Conservation (phyloP, 2,888 invertebrate genomes). For the Sepiola atlantica region DNA sequence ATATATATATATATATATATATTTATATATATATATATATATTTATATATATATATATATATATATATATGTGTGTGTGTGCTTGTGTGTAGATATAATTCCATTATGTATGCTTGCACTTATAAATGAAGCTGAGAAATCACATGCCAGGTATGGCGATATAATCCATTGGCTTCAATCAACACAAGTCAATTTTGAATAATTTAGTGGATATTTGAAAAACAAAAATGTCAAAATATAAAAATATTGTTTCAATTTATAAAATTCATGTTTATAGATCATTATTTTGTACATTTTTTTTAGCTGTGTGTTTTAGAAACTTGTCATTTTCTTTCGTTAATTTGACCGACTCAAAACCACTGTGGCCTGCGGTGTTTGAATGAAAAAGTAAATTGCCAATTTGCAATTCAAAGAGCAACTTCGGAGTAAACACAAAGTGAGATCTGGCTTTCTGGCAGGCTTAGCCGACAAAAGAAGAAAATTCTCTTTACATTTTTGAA, state of each 20-base stretch:
- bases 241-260: background rate
- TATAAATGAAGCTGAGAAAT: background rate
- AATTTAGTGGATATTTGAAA: background rate
- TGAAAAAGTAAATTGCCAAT: background rate
- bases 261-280: background rate
- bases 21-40: no score
- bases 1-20: no score
- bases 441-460: background rate
- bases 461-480: background rate
- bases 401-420: background rate
- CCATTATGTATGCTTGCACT: no score
- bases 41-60: no score
- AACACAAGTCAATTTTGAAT: background rate
- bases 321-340: background rate
- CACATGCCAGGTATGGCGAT: background rate
- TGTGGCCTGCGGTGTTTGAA: background rate
- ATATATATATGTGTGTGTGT: no score
- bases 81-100: no score
- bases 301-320: background rate
- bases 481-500: background rate
- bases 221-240: no score
- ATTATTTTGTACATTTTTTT: no score
- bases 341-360: background rate
- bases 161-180: background rate
- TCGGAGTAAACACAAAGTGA: background rate